Evolutionary conservation across 2,888 invertebrate genomes (phyloP), one percentile per base, ranked within the genome.

Genomic region (Napeogenes sylphis): DNA sequence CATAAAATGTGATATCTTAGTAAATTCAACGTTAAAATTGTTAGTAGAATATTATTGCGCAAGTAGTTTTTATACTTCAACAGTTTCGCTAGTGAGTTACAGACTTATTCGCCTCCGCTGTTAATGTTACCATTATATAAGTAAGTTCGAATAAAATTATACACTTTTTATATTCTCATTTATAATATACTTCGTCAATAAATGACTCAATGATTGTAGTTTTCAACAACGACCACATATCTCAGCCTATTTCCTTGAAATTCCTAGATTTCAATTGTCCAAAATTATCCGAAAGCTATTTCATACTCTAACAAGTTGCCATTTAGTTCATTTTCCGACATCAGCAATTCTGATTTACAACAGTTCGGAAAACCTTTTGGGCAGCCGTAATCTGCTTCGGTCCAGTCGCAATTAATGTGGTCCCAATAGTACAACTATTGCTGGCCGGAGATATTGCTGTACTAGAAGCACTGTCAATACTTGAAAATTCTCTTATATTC

Each of bases 361-460:
- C 74, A 72, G 74, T 80, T 80, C 71, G 72, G 75, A 74, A 81
- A 82, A 81, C 81, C 80, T 82, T 83, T 80, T 71, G 78, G 81
- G 81, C 79, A 76, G 76, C 78, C 75, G 81, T 89, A 86, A 88
- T 87, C 86, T 81, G 82, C 82, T 84, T 80, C 79, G 82, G 78
- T 79, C 84, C 82, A 78, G 83, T 83, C 79, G 83, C 85, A 87
- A 89, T 89, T 90, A 90, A 87, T 87, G 85, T 81, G 77, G 79
- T 79, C 79, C 79, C 76, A 71, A 75, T 71, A 75, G 72, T 72
- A 75, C 71, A 71, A 72, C 73, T 75, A 74, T 73, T 78, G 77
- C 72, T 70, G 72, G 68, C 59, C 73, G 68, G 70, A 70, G 76
- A 77, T 73, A 73, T 74, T 73, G 70, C 21, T 70, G 46, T 57